Conservation (phyloP, 2,797 vertebrate species). For the Enteromius mattozi region DNA sequence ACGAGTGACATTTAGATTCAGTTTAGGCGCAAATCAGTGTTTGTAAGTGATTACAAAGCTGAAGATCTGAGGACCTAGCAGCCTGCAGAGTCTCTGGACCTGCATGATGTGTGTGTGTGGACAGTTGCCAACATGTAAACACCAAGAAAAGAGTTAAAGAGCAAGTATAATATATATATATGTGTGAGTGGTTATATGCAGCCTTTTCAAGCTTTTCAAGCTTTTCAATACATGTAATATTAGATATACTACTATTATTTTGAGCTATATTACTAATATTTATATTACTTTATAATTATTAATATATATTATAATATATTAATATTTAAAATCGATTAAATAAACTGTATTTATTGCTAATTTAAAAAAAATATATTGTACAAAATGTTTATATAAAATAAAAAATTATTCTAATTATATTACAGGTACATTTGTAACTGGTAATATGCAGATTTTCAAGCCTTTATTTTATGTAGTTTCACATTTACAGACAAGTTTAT, state of each 20-base stretch:
- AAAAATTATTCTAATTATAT: not conserved
- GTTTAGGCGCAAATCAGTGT: not conserved
- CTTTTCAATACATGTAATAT: too few relatives aligned
- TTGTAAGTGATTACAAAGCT: not conserved
- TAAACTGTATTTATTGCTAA: not conserved
- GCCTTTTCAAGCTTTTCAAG: too few relatives aligned
- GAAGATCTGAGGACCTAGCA: conserved; percentile 13
- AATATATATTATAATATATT: not conserved
- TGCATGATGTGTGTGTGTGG: not conserved
- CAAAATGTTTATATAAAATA: too few relatives aligned
- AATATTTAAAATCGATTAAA: not conserved
- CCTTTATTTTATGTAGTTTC: not conserved
- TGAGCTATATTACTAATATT: too few relatives aligned
- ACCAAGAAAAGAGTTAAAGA: not conserved
- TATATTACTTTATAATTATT: too few relatives aligned
- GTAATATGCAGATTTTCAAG: not conserved
- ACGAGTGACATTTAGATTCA: not conserved
- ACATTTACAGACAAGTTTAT: not conserved
- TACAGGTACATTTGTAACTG: not conserved
- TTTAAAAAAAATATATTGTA: too few relatives aligned
- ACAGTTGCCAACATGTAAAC: conserved; percentile 11
- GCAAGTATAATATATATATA: not conserved
- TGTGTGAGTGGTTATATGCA: too few relatives aligned
- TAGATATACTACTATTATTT: too few relatives aligned
- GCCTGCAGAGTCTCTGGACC: not conserved